Evolutionary conservation across 2,888 invertebrate genomes (phyloP).

Genomic region (Platycheirus albimanus): DNA sequence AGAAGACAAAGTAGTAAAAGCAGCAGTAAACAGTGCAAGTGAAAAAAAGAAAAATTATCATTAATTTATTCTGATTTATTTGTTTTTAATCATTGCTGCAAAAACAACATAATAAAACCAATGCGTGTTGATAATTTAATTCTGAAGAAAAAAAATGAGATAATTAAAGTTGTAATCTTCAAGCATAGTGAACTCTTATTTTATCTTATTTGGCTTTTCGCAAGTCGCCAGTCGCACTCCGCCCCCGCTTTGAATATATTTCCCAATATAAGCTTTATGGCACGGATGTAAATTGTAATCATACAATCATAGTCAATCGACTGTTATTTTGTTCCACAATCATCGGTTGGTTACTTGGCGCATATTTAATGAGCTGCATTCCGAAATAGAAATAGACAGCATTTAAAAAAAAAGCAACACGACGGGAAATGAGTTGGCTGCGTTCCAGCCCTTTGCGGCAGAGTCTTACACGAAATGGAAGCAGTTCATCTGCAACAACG

Average conservation of each 20-base stretch:
- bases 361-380: conserved; percentile 67
- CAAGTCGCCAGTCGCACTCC: neutral
- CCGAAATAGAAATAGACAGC: conserved; percentile 63
- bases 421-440: conserved; percentile 87
- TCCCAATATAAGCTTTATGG: conserved; percentile 10
- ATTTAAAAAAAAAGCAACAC: conserved; percentile 33
- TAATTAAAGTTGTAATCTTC: conserved; percentile 36
- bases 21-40: conserved; percentile 50
- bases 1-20: conserved; percentile 35
- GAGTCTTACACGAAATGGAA: conserved; percentile 84
- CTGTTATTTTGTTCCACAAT: conserved; percentile 23
- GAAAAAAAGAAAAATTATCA: conserved; percentile 48
- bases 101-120: conserved; percentile 18
- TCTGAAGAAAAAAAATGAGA: conserved; percentile 6
- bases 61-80: conserved; percentile 39
- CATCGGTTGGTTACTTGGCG: conserved; percentile 53
- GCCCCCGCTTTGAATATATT: conserved; percentile 37
- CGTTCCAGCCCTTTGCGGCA: conserved; percentile 84
- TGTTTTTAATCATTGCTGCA: conserved; percentile 46
- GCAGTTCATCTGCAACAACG: conserved; percentile 79
- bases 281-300: conserved; percentile 22
- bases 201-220: conserved; percentile 7
- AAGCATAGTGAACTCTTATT: conserved; percentile 29
- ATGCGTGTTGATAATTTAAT: conserved; percentile 41
- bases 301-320: conserved; percentile 49